Evolutionary conservation across 2,797 vertebrate genomes (phyloP), one percentile per base, ranked within the genome.

Genomic region (Mycteria americana): DNA sequence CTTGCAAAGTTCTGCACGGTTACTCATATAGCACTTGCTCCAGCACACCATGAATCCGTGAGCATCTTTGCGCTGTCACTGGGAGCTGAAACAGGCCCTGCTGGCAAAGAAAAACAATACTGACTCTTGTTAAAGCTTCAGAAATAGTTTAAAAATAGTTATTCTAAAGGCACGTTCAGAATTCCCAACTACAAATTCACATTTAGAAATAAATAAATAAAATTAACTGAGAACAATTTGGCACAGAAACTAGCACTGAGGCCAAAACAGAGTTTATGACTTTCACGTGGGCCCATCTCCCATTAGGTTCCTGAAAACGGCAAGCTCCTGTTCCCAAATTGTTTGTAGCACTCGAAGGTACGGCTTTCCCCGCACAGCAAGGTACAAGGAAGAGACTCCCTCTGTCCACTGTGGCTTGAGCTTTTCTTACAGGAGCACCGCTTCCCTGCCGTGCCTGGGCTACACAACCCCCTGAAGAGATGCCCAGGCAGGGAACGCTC

Each of bases 311-410:
- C 53, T 75, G 22, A 70, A 65, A 54, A 11, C 28, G 31, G 8
- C 46, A 31, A 25, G 56, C 48, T 82, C 43, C 72, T 33, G 15
- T 3, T 2, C 67, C 48, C 46, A 2, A 0, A 11, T 2, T 10
- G 30, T 9, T 28, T 13, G n/a, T 2, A 33, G 59, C 0, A 1
- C 37, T 62, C 6, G 5, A 30, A 68, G 31, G 22, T n/a, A 9
- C 0, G 7, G 37, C 62, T 14, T 33, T 64, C 48, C 72, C 56
- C 50, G 50, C 31, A 33, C 56, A 18, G 39, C 3, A 16, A 46
- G 19, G 22, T 21, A 35, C 53, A 7, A 51, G 57, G 28, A 65
- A 53, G 11, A 67, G 35, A 31, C 3, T 14, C 4, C 2, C 35
- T 31, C 45, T 59, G 27, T 27, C 69, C 31, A 3, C 27, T 5